Conservation (phyloP, 1,140 invertebrate species). For the Caenorhabditis tropicalis region DNA sequence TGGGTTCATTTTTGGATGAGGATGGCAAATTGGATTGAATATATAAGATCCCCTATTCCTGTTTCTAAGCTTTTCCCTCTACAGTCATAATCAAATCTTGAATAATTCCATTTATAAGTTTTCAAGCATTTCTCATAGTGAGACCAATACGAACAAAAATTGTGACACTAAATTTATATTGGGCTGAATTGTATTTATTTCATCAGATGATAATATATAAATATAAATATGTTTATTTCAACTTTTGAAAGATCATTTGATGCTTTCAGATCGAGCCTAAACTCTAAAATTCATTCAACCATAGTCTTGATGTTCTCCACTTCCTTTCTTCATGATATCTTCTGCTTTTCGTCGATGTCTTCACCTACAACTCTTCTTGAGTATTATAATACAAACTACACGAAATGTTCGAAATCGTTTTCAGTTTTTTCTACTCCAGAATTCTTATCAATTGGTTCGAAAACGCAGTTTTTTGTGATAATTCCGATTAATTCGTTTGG, state of each 20-base stretch:
- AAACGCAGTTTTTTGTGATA: background rate
- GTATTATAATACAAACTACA: constrained; percentile 5
- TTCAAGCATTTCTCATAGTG: background rate
- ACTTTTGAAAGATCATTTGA: no score
- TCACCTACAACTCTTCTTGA: background rate
- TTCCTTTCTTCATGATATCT: background rate
- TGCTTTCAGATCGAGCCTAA: background rate
- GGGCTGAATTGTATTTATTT: background rate
- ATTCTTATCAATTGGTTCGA: constrained; percentile 1
- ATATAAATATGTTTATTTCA: background rate
- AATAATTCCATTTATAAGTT: background rate
- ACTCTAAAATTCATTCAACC: background rate
- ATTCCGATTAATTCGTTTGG: background rate
- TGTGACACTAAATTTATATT: no score
- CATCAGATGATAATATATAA: background rate
- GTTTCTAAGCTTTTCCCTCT: background rate
- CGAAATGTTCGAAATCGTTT: background rate
- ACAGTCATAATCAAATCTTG: constrained; percentile 15
- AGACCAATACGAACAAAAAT: no score
- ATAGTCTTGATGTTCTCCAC: background rate
- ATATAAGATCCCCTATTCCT: background rate
- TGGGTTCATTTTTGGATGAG: constrained; percentile 52
- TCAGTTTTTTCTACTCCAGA: background rate
- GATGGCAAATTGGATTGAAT: constrained; percentile 28
- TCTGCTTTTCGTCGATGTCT: background rate